A percentile compares a stretch with the other conserved stretches of the same genome.
Evolutionary conservation across 2,888 invertebrate genomes (phyloP).

Genomic region (Tenodera sinensis): DNA sequence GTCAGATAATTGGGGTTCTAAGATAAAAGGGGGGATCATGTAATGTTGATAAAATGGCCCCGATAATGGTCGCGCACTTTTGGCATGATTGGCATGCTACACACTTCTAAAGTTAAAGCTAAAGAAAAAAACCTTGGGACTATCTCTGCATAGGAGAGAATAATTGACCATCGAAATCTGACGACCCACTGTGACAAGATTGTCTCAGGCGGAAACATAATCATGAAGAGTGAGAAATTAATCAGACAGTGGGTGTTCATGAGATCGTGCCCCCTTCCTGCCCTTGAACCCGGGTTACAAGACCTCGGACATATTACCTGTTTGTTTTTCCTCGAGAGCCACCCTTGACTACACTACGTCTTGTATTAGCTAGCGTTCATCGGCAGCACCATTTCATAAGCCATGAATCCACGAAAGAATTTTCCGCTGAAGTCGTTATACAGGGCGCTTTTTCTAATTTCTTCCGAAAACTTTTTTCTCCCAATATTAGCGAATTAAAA

Average conservation of each 20-base stretch:
- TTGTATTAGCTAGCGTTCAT: too few relatives aligned
- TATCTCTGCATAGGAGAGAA: neutral
- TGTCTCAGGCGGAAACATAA: neutral
- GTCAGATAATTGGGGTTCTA: neutral
- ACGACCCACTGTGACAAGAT: neutral
- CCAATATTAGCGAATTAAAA: too few relatives aligned
- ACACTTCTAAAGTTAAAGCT: neutral
- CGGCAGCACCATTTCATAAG: neutral
- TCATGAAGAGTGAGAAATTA: neutral
- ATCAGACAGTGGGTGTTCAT: slow-evolving; percentile 13
- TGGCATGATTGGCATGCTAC: neutral
- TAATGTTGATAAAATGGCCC: neutral
- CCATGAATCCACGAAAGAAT: neutral
- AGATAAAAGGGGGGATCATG: too few relatives aligned
- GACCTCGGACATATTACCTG: slow-evolving; percentile 20
- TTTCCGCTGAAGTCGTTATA: too few relatives aligned
- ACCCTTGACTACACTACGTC: neutral
- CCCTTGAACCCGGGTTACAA: slow-evolving; percentile 25
- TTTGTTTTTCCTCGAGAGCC: neutral
- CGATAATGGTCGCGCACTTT: neutral
- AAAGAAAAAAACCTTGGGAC: neutral
- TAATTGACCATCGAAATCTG: neutral
- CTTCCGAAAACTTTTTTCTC: too few relatives aligned
- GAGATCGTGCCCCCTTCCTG: slow-evolving; percentile 2
- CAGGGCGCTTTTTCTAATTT: too few relatives aligned